phyloP scores from a whole-genome alignment of 2,797 vertebrate species.

The Vipera latastei region DNA sequence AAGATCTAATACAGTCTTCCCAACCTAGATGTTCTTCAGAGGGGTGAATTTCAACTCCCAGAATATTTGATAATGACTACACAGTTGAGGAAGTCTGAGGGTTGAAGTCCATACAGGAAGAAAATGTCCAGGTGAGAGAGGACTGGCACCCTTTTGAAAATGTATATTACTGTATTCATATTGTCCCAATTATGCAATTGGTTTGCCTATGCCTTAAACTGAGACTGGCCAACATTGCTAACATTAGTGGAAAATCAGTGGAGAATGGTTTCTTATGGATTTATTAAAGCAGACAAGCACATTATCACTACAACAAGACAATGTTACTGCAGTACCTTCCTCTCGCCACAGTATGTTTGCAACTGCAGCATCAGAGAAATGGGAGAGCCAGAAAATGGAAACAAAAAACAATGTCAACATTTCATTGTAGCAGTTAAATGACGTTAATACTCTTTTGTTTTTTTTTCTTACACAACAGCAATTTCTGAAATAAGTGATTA shows the following conservation, averaged over 20 bases:
- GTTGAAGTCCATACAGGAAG: not conserved
- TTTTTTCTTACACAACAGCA: not conserved
- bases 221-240: constrained; percentile 35
- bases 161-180: not conserved
- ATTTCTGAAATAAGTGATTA: not conserved
- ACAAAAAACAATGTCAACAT: constrained; percentile 64
- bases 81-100: constrained; percentile 4
- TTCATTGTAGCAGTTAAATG: constrained; percentile 38
- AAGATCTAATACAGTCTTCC: constrained; percentile 24
- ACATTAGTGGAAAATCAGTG: constrained; percentile 61
- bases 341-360: constrained; percentile 89
- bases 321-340: constrained; percentile 79
- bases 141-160: not conserved
- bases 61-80: not conserved
- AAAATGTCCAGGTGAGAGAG: not conserved
- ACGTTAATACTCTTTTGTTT: constrained; percentile 6
- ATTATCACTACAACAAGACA: constrained; percentile 64
- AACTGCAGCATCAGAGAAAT: constrained; percentile 74
- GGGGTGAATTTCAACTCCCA: not conserved
- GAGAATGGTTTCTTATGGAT: constrained; percentile 60
- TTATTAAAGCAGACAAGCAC: constrained; percentile 68
- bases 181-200: constrained; percentile 31
- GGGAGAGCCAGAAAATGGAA: constrained; percentile 62
- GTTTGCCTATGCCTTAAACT: constrained; percentile 33
- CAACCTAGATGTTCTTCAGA: not conserved